phyloP scores from a whole-genome alignment of 2,113 vertebrate species.

The Silurus asotus region DNA sequence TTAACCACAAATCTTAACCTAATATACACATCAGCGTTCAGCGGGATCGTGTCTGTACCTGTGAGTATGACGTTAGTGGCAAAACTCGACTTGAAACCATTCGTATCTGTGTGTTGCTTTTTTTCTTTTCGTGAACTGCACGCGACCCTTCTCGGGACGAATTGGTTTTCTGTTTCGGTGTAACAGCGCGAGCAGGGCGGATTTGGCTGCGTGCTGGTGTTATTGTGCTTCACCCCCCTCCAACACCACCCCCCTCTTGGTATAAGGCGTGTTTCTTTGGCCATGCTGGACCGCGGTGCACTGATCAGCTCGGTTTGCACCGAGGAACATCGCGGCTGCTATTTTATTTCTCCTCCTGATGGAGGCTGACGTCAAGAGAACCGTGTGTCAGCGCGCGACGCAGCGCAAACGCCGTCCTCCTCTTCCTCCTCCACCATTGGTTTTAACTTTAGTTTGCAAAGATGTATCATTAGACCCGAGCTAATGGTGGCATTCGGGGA shows the following conservation, averaged over 20 bases:
- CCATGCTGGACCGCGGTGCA: not conserved
- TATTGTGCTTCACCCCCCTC: not conserved
- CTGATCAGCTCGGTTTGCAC: not conserved
- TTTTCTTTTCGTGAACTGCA: not conserved
- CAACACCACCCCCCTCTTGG: no score
- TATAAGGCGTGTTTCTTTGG: not conserved
- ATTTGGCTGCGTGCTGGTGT: constrained; percentile 14
- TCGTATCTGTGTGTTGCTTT: not conserved
- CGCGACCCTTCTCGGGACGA: constrained; percentile 33
- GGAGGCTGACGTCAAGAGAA: constrained; percentile 46
- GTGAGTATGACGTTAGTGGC: constrained; percentile 9
- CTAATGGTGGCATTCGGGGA: not conserved
- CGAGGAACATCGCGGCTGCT: constrained; percentile 10
- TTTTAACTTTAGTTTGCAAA: not conserved
- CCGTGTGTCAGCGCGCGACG: constrained; percentile 26
- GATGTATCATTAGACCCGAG: no score
- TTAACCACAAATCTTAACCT: not conserved
- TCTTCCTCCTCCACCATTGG: not conserved
- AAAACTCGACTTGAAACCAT: not conserved
- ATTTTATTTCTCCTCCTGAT: constrained; percentile 34
- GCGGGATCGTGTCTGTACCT: not conserved
- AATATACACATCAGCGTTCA: not conserved
- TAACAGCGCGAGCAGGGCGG: constrained; percentile 29
- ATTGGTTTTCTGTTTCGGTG: constrained; percentile 12
- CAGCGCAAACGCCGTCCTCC: constrained; percentile 4